These are phyloP conservation scores for Hirudinaria manillensis DNA, from an alignment of 2,888 invertebrate species.

Conservation along the genomic window DNA sequence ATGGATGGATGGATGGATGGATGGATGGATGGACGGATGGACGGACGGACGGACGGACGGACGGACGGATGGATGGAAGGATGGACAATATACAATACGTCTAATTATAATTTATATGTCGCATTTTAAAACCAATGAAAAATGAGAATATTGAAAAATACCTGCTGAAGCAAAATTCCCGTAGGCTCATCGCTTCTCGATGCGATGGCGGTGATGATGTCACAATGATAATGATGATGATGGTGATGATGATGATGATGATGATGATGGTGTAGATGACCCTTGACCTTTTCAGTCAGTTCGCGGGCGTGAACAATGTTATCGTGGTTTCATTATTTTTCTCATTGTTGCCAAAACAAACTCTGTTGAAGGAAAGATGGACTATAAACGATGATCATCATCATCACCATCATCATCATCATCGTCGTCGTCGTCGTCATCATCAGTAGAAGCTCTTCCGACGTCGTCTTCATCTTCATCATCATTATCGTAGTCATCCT, in stretches of 20 bases:
- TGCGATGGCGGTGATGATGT: neutral
- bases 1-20: conserved; percentile 20
- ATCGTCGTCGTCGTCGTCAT: conserved; percentile 24
- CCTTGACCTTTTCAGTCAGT: too few relatives aligned
- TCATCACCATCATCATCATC: conserved; percentile 28
- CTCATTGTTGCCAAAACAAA: conserved; percentile 14
- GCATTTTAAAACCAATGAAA: neutral
- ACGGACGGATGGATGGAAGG: too few relatives aligned
- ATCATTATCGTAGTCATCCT: conserved; percentile 12
- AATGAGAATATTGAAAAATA: too few relatives aligned
- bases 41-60: too few relatives aligned
- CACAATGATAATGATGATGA: conserved; percentile 20
- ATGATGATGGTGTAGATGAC: conserved; percentile 16
- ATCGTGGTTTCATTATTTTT: conserved; percentile 10
- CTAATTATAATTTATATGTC: neutral
- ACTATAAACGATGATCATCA: neutral
- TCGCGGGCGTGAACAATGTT: conserved; percentile 13
- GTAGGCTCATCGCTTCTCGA: too few relatives aligned
- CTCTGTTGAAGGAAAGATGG: neutral
- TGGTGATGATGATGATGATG: conserved; percentile 19
- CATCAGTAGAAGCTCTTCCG: conserved; percentile 13
- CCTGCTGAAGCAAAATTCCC: too few relatives aligned
- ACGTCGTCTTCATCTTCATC: conserved; percentile 3
- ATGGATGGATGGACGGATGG: too few relatives aligned
- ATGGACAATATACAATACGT: too few relatives aligned